Conservation (phyloP, 2,888 invertebrate species). For the Encarsia formosa region DNA sequence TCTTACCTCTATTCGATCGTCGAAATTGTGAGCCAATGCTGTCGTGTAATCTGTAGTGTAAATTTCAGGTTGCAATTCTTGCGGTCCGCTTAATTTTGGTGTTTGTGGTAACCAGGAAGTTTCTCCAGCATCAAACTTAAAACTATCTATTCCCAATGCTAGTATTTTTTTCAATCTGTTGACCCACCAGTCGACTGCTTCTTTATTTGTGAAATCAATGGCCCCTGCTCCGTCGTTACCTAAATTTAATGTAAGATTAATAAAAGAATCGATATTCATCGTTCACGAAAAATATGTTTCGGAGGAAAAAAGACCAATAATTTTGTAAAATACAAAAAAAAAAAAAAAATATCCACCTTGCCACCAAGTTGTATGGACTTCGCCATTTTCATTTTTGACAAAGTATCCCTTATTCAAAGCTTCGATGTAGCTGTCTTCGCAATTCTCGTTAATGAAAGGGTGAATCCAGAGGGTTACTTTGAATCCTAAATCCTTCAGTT, state of each 20-base stretch:
- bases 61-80: slow-evolving; percentile 57
- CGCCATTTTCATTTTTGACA: slow-evolving; percentile 47
- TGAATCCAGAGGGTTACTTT: slow-evolving; percentile 80
- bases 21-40: slow-evolving; percentile 57
- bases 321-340: background rate
- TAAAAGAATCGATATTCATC: background rate
- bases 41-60: slow-evolving; percentile 58
- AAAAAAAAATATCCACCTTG: slow-evolving; percentile 43
- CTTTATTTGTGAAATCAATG: slow-evolving; percentile 71
- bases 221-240: slow-evolving; percentile 51
- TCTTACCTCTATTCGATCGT: slow-evolving; percentile 66
- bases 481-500: slow-evolving; percentile 65
- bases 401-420: slow-evolving; percentile 60
- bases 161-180: slow-evolving; percentile 56
- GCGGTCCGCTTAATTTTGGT: slow-evolving; percentile 57
- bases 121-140: slow-evolving; percentile 83
- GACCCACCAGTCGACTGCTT: slow-evolving; percentile 61
- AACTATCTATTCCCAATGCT: slow-evolving; percentile 65
- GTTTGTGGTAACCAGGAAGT: slow-evolving; percentile 65
- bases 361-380: slow-evolving; percentile 52
- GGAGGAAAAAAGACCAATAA: background rate
- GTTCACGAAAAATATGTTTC: background rate
- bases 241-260: background rate
- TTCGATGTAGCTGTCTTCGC: slow-evolving; percentile 55
- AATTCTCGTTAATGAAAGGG: slow-evolving; percentile 77